Base-by-base conservation (phyloP, 2,888 invertebrate species). In the Spicauda simplicius region DNA sequence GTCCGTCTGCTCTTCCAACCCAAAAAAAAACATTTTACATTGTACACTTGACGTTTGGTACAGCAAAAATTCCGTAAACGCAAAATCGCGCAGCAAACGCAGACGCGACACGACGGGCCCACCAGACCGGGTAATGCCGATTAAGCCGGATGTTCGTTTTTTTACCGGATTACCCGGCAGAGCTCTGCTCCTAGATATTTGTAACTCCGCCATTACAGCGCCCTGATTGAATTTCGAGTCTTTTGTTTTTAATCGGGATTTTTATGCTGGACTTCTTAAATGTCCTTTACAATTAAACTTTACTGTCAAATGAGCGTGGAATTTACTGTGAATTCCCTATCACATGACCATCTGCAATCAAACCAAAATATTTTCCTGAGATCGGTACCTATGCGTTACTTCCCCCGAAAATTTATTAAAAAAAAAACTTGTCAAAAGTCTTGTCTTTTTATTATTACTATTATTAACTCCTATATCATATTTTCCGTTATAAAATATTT, bases 101-200 rank as follows among this genome's bases (percentile, higher is more conserved):
- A 66, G 68, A 60, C 60, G 16, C 60, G 66, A 66, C 66, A 66
- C 55, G 66, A 62, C 65, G 64, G 69, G 54, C 63, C 64, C 76
- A 74, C 71, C 72, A 77, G 77, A 76, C 74, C 77, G 76, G 71
- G 71, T 76, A 74, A 77, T 74, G 61, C 75, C 72, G 77, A 72
- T 75, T 76, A 72, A 73, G 74, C 71, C 69, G 67, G 70, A 71
- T 73, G 65, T 73, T 74, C 74, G 69, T 73, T 76, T 76, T 76
- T 75, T 74, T 74, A 75, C 72, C 74, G 72, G 75, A 74, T 78
- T 74, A 79, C 72, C 68, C 74, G 71, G 71, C 71, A 71, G 71
- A 76, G 69, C 72, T 72, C 67, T 70, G 74, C 73, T 70, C 72
- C 54, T 68, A 70, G 71, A 69, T 73, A 70, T 73, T 74, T 70